phyloP scores from a whole-genome alignment of 2,797 vertebrate species.

The Nyctibius grandis region DNA sequence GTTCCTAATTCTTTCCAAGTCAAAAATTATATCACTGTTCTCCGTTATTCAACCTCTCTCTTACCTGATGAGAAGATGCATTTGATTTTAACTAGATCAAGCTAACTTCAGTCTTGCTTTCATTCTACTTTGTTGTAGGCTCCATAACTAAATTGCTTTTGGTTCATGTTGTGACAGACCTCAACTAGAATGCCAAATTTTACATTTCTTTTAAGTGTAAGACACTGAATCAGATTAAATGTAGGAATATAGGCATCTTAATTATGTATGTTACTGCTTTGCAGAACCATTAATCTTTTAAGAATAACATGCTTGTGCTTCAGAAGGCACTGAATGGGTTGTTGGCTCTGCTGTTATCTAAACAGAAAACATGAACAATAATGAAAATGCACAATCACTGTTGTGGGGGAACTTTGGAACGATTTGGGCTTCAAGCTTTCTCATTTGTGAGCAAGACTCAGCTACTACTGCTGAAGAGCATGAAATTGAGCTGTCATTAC shows the following conservation, averaged over 20 bases:
- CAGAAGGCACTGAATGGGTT: not conserved
- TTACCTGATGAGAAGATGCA: not conserved
- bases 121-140: not conserved
- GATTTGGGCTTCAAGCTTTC: not conserved
- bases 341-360: not conserved
- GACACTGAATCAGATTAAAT: not conserved
- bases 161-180: not conserved
- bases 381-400: not conserved
- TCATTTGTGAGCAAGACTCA: not conserved
- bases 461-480: not conserved
- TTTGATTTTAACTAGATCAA: not conserved
- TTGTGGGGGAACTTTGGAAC: not conserved
- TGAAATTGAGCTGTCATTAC: slow-evolving; percentile 5
- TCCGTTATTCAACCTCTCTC: not conserved
- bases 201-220: not conserved
- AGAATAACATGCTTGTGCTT: not conserved
- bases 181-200: not conserved
- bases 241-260: not conserved
- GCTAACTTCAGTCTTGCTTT: not conserved
- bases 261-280: not conserved
- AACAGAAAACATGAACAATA: not conserved
- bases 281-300: not conserved
- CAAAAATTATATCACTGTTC: not conserved
- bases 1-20: not conserved
- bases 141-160: not conserved